Evolutionary conservation across 2,888 invertebrate species (phyloP).

Genomic region (Drosophila robusta): DNA sequence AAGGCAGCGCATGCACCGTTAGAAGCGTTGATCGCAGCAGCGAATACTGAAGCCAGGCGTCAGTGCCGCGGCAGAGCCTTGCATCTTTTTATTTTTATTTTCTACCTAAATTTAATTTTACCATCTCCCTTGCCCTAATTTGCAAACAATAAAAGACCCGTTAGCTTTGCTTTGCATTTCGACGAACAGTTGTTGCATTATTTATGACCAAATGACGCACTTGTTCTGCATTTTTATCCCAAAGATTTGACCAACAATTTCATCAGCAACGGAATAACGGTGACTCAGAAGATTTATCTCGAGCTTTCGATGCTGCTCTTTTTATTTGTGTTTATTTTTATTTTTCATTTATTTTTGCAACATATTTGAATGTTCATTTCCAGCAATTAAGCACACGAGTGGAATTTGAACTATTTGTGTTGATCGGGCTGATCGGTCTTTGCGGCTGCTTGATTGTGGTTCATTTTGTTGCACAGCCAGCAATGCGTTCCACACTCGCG

Average conservation of each 20-base stretch:
- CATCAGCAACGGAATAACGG: slow-evolving; percentile 20
- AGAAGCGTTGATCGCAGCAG: slow-evolving; percentile 24
- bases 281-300: slow-evolving; percentile 44
- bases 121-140: background rate
- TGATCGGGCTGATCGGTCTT: slow-evolving; percentile 34
- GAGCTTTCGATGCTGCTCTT: slow-evolving; percentile 24
- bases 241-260: slow-evolving; percentile 22
- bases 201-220: slow-evolving; percentile 50
- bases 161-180: slow-evolving; percentile 27
- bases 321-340: slow-evolving; percentile 1
- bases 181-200: slow-evolving; percentile 30
- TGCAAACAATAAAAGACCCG: slow-evolving; percentile 14
- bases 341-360: background rate
- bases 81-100: background rate
- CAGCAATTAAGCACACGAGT: slow-evolving; percentile 49
- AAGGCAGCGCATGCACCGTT: slow-evolving; percentile 38
- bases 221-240: slow-evolving; percentile 32
- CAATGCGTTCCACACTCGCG: slow-evolving; percentile 39
- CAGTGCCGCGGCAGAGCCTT: background rate
- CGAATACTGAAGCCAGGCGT: background rate
- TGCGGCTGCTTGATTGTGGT: slow-evolving; percentile 5
- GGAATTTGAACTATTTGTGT: slow-evolving; percentile 66
- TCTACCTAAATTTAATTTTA: background rate
- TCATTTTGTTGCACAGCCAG: slow-evolving; percentile 29
- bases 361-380: slow-evolving; percentile 32